A percentile compares a stretch with the other conserved stretches of the same genome.
Conservation (phyloP, 2,888 invertebrate species). For the Eucera pruinosa region DNA sequence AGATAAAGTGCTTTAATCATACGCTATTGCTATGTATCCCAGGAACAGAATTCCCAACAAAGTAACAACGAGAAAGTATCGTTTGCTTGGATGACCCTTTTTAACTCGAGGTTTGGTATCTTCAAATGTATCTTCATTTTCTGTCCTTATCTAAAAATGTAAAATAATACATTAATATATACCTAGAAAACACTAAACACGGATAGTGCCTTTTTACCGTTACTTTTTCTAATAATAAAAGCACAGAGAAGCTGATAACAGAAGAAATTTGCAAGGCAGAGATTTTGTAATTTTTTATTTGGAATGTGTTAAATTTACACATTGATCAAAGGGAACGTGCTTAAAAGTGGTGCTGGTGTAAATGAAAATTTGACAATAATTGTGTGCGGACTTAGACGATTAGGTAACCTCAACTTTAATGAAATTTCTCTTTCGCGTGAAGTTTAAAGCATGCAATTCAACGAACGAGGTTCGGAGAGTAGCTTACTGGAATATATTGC, state of each 20-base stretch:
- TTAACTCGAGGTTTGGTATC: constrained; percentile 69
- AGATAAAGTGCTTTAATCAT: constrained; percentile 61
- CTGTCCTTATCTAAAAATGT: constrained; percentile 64
- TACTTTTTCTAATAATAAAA: background rate
- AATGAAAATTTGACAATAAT: background rate
- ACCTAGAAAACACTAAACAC: background rate
- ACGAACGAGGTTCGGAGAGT: background rate
- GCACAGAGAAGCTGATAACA: too few species aligned
- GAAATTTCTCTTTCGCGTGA: background rate
- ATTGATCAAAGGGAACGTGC: too few species aligned
- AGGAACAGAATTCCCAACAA: constrained; percentile 73
- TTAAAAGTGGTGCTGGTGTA: too few species aligned
- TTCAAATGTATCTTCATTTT: constrained; percentile 64
- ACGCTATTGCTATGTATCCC: constrained; percentile 78
- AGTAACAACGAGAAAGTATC: constrained; percentile 67
- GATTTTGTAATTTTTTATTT: too few species aligned
- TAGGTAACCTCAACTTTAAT: constrained; percentile 35
- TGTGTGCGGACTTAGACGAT: background rate
- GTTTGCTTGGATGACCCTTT: constrained; percentile 67
- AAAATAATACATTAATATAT: background rate
- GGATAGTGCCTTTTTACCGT: background rate
- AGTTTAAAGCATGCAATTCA: background rate
- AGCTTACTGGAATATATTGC: constrained; percentile 76
- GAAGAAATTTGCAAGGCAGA: too few species aligned
- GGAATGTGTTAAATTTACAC: too few species aligned